These are phyloP conservation scores for Synergus laeviventris DNA, from an alignment of 2,888 invertebrate species.

Conservation along the genomic window DNA sequence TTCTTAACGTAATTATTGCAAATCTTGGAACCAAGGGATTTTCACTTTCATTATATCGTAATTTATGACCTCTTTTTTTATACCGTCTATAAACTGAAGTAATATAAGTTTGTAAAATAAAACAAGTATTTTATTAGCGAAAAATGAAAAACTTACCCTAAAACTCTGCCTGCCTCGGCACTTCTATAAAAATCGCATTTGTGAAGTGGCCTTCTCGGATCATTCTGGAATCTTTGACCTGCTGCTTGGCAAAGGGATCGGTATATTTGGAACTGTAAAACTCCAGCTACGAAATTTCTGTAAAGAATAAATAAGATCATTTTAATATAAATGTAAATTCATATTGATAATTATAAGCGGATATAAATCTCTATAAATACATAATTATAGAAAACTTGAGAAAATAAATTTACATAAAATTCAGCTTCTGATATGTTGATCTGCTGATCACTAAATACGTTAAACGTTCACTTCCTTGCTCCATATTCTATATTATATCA, in stretches of 20 bases:
- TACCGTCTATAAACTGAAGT: too few species aligned
- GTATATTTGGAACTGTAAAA: constrained; percentile 96
- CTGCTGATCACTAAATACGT: not conserved
- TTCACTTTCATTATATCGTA: not conserved
- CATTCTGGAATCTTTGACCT: constrained; percentile 87
- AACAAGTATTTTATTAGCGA: not conserved
- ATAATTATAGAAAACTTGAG: not conserved
- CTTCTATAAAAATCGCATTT: constrained; percentile 94
- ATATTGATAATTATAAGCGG: not conserved
- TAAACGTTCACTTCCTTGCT: constrained; percentile 25
- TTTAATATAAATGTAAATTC: not conserved
- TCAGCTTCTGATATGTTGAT: not conserved
- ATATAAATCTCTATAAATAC: not conserved
- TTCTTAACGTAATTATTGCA: not conserved
- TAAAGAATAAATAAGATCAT: constrained; percentile 58
- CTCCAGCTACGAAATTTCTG: constrained; percentile 95
- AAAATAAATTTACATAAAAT: constrained; percentile 20
- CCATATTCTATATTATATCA: constrained; percentile 24
- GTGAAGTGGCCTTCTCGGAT: constrained; percentile 86
- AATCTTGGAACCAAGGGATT: not conserved
- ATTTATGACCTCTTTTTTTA: not conserved
- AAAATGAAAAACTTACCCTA: constrained; percentile 83
- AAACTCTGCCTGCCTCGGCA: constrained; percentile 89
- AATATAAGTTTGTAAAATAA: not conserved
- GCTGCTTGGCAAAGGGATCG: constrained; percentile 89